Evolutionary conservation across 2,797 vertebrate genomes (phyloP), one percentile per base, ranked within the genome.

Genomic region (Vultur gryphus): DNA sequence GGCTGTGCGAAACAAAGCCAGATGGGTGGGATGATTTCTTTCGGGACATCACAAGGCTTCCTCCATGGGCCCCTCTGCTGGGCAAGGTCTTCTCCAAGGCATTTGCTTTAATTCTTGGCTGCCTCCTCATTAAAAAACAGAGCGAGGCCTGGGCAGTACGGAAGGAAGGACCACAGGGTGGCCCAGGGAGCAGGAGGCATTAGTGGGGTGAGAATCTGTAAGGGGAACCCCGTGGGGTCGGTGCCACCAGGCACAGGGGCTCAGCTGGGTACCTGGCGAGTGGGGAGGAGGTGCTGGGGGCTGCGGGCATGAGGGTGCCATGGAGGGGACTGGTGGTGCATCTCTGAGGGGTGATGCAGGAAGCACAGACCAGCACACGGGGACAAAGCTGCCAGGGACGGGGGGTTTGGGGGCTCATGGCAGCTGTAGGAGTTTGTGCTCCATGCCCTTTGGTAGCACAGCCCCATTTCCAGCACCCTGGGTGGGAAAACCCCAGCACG

Each of bases 111-210:
- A 70, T 62, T 70, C 26, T 59, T 5, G 2, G 4, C 58, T 67
- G 33, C 13, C 16, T 39, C 16, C 46, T 90, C 49, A 16, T 51
- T 51, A 65, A 65, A 84, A 67, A 86, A n/a, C 64, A 44, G 59
- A 77, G 24, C 0, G 1, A 80, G 31, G n/a, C 16, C 7, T 0
- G 10, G 6, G 35, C 13, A 10, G 4, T 3, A 7, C 0, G 1
- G 18, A 46, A 43, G 31, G 41, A 80, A 65, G 23, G 43, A 31
- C 18, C 19, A 33, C 0, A 2, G 16, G 7, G 44, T 41, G 31
- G 39, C 23, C 12, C 51, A 43, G 33, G 35, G 41, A 39, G 19
- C 2, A 1, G 28, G 43, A 65, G 51, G 57, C 13, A 8, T 29
- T n/a, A n/a, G n/a, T 25, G n/a, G 35, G 37, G 10, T 61, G 44